Evolutionary conservation across 2,113 vertebrate species (phyloP).

Genomic region (Carassius gibelio): DNA sequence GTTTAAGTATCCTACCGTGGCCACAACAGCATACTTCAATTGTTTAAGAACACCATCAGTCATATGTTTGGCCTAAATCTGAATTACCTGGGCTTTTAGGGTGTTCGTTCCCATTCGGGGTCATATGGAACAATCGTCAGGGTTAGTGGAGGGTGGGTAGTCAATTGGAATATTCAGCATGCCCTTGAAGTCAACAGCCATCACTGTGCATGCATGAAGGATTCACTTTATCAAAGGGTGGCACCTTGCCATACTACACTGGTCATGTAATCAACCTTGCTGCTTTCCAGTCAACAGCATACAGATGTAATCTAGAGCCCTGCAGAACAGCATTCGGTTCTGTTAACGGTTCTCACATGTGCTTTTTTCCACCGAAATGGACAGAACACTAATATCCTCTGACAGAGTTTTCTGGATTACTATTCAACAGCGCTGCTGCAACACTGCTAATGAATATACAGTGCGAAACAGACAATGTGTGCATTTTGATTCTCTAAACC

Average conservation of each 20-base stretch:
- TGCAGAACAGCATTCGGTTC: background rate
- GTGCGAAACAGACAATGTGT: background rate
- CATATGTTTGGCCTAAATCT: constrained; percentile 36
- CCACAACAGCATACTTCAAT: constrained; percentile 28
- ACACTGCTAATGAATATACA: background rate
- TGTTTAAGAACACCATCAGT: constrained; percentile 42
- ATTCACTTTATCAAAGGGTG: constrained; percentile 65
- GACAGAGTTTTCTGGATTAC: background rate
- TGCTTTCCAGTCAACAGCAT: constrained; percentile 61
- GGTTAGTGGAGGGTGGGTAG: constrained; percentile 54
- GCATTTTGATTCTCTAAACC: background rate
- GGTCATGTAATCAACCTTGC: constrained; percentile 62
- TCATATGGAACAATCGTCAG: constrained; percentile 44
- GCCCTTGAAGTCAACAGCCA: constrained; percentile 58
- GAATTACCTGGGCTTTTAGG: constrained; percentile 20
- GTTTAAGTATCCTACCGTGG: background rate
- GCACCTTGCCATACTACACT: constrained; percentile 48
- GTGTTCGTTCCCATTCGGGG: constrained; percentile 43
- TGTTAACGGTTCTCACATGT: background rate
- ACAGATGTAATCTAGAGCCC: constrained; percentile 54
- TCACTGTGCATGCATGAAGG: constrained; percentile 53
- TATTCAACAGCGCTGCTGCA: background rate
- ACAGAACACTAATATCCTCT: background rate
- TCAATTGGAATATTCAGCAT: constrained; percentile 63
- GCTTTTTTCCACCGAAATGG: background rate